Conservation (phyloP, 2,113 vertebrate genomes). For the Ardeotis arabs region DNA sequence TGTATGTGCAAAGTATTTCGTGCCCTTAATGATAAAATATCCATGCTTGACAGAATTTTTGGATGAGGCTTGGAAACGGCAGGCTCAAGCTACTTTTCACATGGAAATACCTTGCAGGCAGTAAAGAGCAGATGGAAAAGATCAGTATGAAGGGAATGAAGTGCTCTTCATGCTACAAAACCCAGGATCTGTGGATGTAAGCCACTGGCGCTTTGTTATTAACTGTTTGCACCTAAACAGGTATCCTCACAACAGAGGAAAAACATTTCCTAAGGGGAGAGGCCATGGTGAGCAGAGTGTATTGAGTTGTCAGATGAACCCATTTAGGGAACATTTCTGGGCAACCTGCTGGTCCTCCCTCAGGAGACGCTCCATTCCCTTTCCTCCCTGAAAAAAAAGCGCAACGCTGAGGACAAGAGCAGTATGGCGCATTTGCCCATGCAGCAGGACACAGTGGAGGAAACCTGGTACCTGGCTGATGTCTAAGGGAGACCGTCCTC, state of each 20-base stretch:
- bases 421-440: accelerated
- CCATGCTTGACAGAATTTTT: slow-evolving; percentile 18
- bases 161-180: neutral
- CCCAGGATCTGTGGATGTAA: neutral
- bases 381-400: neutral
- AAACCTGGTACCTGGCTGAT: neutral
- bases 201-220: neutral
- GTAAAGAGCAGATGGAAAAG: slow-evolving; percentile 61
- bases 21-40: slow-evolving; percentile 43
- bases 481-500: neutral
- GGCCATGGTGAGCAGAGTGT: neutral
- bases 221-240: neutral
- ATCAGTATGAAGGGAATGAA: slow-evolving; percentile 25
- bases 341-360: neutral
- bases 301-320: neutral
- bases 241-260: neutral
- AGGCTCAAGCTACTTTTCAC: slow-evolving; percentile 13
- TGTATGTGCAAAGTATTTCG: slow-evolving; percentile 43
- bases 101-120: slow-evolving; percentile 40
- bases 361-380: neutral
- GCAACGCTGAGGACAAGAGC: neutral
- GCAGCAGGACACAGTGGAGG: neutral
- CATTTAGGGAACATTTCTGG: accelerated
- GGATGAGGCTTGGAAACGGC: neutral
- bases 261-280: neutral